Base-by-base conservation (phyloP, 2,888 invertebrate species). In the Heteropelma amictum region DNA sequence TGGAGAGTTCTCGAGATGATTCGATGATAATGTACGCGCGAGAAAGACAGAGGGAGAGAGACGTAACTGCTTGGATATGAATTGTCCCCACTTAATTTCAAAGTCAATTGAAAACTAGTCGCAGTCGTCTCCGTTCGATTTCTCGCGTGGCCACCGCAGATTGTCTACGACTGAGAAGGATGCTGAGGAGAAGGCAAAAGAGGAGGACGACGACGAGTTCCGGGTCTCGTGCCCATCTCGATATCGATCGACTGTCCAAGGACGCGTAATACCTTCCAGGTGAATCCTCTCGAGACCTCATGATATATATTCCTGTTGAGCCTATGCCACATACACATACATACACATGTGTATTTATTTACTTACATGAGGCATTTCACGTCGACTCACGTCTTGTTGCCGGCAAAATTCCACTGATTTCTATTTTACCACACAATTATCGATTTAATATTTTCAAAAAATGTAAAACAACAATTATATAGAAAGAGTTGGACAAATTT, bases 1-100 rank as follows among this genome's bases (percentile, higher is more conserved):
- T 76, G 72, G 75, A 77, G 79, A 77, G 74, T 77, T 82, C 80
- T 77, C 77, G 79, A 80, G 78, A 80, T 75, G 54, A 67, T 68
- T 61, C 54, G 69, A 74, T 58, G 83, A 82, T 82, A 79, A 79
- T 75, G 80, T 77, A 23, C n/a, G n/a, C n/a, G n/a, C n/a, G 30
- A 40, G 10, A 38, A 1, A 14, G 23, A 64, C 68, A 21, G 60
- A 35, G 60, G 49, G 26, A n/a, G n/a, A n/a, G n/a, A n/a, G n/a
- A n/a, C n/a, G n/a, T n/a, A n/a, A n/a, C n/a, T n/a, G n/a, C n/a
- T n/a, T n/a, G n/a, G n/a, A n/a, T n/a, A 35, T 17, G 26, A 23
- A 58, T 70, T 35, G 72, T 47, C 47, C 58, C 63, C 38, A 61
- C 74, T 74, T 70, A 60, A 70, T 74, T 70, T 70, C 60, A 70